Conservation (phyloP, 2,888 invertebrate genomes). For the Trissonchulus latispiculum region DNA sequence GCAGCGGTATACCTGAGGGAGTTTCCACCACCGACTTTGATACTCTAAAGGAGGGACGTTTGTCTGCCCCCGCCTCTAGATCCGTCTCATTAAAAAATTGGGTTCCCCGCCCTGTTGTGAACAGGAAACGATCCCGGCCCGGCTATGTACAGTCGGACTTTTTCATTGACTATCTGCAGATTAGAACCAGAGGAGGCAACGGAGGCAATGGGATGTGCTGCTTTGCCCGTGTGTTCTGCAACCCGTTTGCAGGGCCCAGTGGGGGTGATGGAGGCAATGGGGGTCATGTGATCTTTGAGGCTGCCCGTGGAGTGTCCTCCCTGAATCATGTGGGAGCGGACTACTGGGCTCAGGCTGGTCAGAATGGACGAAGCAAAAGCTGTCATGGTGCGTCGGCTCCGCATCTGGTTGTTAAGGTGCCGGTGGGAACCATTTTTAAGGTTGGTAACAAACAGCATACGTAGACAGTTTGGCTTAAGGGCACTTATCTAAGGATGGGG, state of each 20-base stretch:
- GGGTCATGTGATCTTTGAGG: conserved; percentile 71
- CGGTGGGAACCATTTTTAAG: background rate
- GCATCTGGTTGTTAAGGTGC: conserved; percentile 27
- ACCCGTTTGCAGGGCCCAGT: conserved; percentile 83
- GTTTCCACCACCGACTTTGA: no score
- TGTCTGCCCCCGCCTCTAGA: no score
- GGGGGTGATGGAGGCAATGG: conserved; percentile 95
- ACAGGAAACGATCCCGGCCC: no score
- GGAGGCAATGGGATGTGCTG: conserved; percentile 89
- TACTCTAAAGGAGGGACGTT: no score
- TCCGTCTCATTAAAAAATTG: no score
- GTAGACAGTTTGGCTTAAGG: no score
- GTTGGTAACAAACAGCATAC: no score
- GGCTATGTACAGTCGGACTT: no score
- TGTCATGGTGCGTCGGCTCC: conserved; percentile 33
- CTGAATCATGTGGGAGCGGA: background rate
- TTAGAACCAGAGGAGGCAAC: conserved; percentile 56
- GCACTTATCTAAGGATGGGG: no score
- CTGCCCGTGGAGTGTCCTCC: background rate
- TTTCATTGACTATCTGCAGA: no score
- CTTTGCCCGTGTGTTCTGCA: conserved; percentile 67
- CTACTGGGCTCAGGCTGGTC: background rate
- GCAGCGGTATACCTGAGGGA: no score
- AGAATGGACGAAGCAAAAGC: conserved; percentile 23
- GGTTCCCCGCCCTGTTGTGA: no score